Evolutionary conservation across 2,888 invertebrate species (phyloP), one percentile per base, ranked within the genome.

Genomic region (Gymnocheta viridis): DNA sequence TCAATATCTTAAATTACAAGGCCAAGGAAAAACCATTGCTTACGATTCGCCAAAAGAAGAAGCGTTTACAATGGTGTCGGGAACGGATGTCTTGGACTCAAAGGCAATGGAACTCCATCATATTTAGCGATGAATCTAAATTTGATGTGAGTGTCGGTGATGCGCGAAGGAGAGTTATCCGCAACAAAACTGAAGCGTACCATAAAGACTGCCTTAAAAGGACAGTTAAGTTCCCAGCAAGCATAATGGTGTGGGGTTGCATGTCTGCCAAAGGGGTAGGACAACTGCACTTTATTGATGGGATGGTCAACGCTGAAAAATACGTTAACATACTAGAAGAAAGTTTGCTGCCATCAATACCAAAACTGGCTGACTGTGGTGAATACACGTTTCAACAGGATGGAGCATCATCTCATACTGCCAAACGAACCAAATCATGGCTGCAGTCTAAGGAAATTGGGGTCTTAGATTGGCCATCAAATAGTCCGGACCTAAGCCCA

Each of bases 141-240:
- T 2, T 44, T 44, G n/a, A 17, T 44, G n/a, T 44, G 1, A 5
- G 17, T n/a, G 44, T 17, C 5, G 44, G 17, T 44, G n/a, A 44
- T 44, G 44, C 44, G 2, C 5, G n/a, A 44, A 44, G 14, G 14
- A 44, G 44, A n/a, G 44, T 44, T 2, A 44, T 44, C 1, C 44
- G 44, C 14, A 44, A n/a, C 10, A n/a, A 17, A 12, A 44, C 44
- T 1, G n/a, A 44, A n/a, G 44, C 44, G 2, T 44, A 66, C 24
- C 44, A 73, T 47, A 66, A 35, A 44, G 80, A 73, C 32, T 80
- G 72, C 51, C 29, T 80, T 19, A 80, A 64, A 32, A 44, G 56
- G 9, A 73, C 66, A 22, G 66, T 80, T n/a, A 80, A 66, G 58
- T 81, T 73, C 47, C 67, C 58, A 47, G 73, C 24, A 29, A 58